Base-by-base conservation (phyloP, 2,888 invertebrate species). In the Limnephilus auricula region DNA sequence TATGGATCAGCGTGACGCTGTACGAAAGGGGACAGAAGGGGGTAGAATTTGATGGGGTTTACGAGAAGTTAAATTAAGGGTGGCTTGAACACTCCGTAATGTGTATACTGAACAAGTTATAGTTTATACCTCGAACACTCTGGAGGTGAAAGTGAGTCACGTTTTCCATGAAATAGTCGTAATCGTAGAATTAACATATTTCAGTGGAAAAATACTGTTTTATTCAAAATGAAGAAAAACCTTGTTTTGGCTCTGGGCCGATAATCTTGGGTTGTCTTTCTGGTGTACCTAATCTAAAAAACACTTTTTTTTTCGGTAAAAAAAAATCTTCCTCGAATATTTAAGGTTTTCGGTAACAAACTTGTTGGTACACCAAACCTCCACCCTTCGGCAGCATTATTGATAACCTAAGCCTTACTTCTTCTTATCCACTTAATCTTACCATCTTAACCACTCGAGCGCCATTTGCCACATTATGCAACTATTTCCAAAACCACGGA, bases 1-100 rank as follows among this genome's bases (percentile, higher is more conserved):
- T 88, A 78, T 31, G 65, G n/a, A 88, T 88, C 87, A 79, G 87
- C 87, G 87, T 88, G 87, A 88, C 87, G 87, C 32, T 87, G 65
- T 65, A 40, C 40, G 12, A 12, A 50, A 30, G 31, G 80, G 79
- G 79, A n/a, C 30, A 79, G 30, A 84, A 40, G 84, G 45, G 84
- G 30, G 40, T 37, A 10, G 10, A 85, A 85, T 30, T 85, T 50
- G 85, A 15, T 40, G 85, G 85, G 30, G 85, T 40, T 85, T 85
- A 85, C 37, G 40, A 45, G 85, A 30, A 40, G 85, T 83, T 83
- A 34, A 45, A 85, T 83, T 83, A 34, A 45, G 40, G 85, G 45
- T 40, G 85, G 40, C 31, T 80, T 15, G 80, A 80, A 80, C 32
- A 31, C 80, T 80, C 18, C 31, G 80, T 32, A 31, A 32, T 32